These are phyloP conservation scores for Holotrichia oblita DNA, from an alignment of 1,140 invertebrate species.

Conservation along the genomic window DNA sequence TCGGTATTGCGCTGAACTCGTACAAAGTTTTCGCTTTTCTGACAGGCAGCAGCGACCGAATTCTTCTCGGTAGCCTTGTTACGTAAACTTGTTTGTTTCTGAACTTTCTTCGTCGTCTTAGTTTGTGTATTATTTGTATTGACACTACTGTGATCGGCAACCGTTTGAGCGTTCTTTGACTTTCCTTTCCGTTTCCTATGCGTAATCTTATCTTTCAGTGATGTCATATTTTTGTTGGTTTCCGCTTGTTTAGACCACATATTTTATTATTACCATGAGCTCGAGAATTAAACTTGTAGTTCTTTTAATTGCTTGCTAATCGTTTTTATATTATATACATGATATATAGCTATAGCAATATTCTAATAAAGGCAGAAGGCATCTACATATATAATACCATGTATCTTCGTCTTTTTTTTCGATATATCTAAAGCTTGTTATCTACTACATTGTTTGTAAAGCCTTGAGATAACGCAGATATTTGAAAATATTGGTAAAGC, in stretches of 20 bases:
- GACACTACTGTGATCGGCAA: not conserved
- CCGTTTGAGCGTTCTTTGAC: constrained; percentile 47
- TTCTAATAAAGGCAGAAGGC: not conserved
- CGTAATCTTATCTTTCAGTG: constrained; percentile 56
- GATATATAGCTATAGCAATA: too few species aligned
- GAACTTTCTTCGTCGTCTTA: constrained; percentile 10
- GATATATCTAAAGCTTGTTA: not conserved
- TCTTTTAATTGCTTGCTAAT: not conserved
- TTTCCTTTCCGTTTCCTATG: constrained; percentile 53
- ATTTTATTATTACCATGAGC: constrained; percentile 19
- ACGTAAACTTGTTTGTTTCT: constrained; percentile 41
- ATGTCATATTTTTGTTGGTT: constrained; percentile 53
- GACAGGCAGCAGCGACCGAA: not conserved
- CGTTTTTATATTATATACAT: not conserved
- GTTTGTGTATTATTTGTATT: constrained; percentile 31
- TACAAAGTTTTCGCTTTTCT: constrained; percentile 1
- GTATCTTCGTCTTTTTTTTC: too few species aligned
- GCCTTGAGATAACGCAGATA: not conserved
- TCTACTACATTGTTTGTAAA: not conserved
- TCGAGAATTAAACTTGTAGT: not conserved
- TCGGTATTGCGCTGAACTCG: constrained; percentile 21
- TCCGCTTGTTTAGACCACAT: constrained; percentile 59
- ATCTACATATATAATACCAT: not conserved
- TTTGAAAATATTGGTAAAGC: not conserved
- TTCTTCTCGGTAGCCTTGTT: constrained; percentile 41